A percentile compares a stretch with the other conserved stretches of the same genome.
These are phyloP conservation scores for Platysternon megacephalum DNA, from an alignment of 2,113 vertebrate genomes.

Conservation along the genomic window DNA sequence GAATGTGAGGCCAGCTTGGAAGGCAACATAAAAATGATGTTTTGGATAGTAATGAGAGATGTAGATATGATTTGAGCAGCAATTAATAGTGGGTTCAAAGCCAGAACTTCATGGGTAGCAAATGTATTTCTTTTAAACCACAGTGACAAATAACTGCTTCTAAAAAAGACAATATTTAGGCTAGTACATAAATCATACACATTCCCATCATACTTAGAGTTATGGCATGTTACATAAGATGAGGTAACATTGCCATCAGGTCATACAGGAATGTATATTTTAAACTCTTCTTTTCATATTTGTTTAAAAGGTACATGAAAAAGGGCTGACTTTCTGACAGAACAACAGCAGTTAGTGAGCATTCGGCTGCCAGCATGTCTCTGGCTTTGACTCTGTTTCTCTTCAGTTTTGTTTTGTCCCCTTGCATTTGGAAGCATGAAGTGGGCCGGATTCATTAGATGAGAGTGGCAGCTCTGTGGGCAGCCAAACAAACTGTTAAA, in stretches of 20 bases:
- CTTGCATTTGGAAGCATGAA: constrained; percentile 49
- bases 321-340: neutral
- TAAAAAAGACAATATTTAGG: neutral
- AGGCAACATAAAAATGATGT: neutral
- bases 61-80: neutral
- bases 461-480: neutral
- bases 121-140: neutral
- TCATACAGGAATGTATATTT: accelerated
- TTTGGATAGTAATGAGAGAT: neutral
- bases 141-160: neutral
- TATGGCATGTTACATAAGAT: neutral
- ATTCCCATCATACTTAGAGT: neutral
- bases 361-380: neutral
- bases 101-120: neutral
- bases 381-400: constrained; percentile 2
- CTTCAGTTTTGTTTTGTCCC: constrained; percentile 43
- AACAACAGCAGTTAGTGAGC: neutral
- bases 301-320: neutral
- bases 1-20: neutral
- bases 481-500: constrained; percentile 4
- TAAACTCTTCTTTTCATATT: neutral
- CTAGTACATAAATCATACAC: neutral
- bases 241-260: neutral
- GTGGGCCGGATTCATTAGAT: neutral
- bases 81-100: neutral